phyloP scores from a whole-genome alignment of 1,140 invertebrate species.

The Zophobas morio region DNA sequence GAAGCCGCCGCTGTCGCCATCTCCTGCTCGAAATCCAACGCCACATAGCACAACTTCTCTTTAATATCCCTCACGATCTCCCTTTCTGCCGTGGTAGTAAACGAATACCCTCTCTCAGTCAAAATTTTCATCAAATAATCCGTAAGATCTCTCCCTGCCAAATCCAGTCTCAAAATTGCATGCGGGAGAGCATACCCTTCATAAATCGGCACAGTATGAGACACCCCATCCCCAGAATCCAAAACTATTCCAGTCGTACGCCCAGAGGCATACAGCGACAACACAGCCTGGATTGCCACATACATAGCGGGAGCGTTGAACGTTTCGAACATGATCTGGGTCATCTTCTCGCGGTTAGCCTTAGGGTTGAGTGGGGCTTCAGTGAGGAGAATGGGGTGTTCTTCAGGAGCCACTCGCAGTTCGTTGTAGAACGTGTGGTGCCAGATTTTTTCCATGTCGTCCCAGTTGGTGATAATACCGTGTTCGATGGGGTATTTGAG shows the following conservation, averaged over 20 bases:
- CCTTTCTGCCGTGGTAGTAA: constrained; percentile 96
- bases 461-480: constrained; percentile 97
- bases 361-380: constrained; percentile 94
- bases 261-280: constrained; percentile 94
- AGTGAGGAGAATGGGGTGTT: constrained; percentile 92
- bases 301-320: constrained; percentile 94
- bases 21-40: constrained; percentile 94
- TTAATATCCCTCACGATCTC: constrained; percentile 98
- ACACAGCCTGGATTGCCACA: constrained; percentile 92
- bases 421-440: constrained; percentile 97
- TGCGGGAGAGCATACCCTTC: constrained; percentile 86
- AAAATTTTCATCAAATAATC: constrained; percentile 98
- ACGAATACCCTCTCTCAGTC: constrained; percentile 95
- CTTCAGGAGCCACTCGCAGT: constrained; percentile 94
- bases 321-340: constrained; percentile 90
- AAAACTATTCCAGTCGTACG: constrained; percentile 94
- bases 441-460: constrained; percentile 98
- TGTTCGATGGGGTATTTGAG: constrained; percentile 95
- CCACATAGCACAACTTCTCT: constrained; percentile 94
- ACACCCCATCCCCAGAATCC: constrained; percentile 94
- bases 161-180: constrained; percentile 90
- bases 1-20: constrained; percentile 95
- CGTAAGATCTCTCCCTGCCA: constrained; percentile 95
- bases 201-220: constrained; percentile 95
- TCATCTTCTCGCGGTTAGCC: constrained; percentile 87